Conservation (phyloP, 2,113 vertebrate genomes). For the Platycercus adscitus region DNA sequence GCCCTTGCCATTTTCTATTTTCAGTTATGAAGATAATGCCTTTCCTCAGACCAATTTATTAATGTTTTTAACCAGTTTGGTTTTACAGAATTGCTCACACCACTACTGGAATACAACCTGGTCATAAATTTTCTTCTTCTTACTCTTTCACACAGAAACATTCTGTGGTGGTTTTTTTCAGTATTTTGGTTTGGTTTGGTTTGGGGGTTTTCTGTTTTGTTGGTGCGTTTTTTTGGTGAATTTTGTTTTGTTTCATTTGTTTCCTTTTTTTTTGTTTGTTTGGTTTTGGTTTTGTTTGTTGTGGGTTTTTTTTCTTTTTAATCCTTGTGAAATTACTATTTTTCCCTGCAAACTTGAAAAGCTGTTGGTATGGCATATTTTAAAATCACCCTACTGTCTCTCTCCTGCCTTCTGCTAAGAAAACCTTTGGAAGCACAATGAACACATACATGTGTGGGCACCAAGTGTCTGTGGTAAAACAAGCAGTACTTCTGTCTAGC, state of each 20-base stretch:
- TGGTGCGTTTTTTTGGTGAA: neutral
- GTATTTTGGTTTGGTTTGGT: neutral
- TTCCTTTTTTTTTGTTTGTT: rapidly evolving
- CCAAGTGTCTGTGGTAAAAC: neutral
- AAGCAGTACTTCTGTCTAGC: neutral
- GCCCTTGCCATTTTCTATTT: neutral
- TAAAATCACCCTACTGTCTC: neutral
- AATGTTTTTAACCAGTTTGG: neutral
- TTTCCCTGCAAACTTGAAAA: neutral
- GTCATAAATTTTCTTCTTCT: neutral
- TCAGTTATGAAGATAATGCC: neutral
- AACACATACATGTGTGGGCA: neutral
- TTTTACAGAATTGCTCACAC: neutral
- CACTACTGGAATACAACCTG: neutral
- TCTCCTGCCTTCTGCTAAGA: neutral
- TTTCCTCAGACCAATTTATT: neutral
- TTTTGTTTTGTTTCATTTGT: neutral
- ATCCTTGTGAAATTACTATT: neutral
- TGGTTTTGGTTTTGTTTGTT: too few species aligned
- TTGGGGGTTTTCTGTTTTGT: neutral
- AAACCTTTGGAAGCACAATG: neutral
- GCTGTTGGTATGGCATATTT: neutral
- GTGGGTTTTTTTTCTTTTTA: neutral
- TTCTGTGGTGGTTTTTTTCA: neutral
- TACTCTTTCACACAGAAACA: neutral